Base-by-base conservation (phyloP, 1,140 invertebrate genomes). In the Metaphire vulgaris region DNA sequence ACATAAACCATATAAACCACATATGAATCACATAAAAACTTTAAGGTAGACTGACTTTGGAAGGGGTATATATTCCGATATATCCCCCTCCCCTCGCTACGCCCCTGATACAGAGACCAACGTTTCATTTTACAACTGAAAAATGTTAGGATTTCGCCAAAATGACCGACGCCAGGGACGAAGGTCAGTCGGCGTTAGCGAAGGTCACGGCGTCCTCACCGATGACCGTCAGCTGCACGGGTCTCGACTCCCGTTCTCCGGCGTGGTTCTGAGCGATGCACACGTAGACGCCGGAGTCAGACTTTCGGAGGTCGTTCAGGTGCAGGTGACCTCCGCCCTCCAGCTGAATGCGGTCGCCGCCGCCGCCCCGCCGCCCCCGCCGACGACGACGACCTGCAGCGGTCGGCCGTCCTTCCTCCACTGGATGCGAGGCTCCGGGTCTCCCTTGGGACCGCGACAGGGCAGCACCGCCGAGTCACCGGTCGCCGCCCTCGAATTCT, bases 401-500 rank as follows among this genome's bases (percentile, higher is more conserved):
- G 72, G 0, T 80, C 68, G 14, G 69, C 68, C 12, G 77, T 31
- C 67, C 34, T 75, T 75, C 28, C 64, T 31, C 95, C 95, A 97
- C 79, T 91, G 89, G 28, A 98, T 89, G 28, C 90, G 91, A 2
- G 96, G 96, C 83, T 97, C 94, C 0, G 96, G 96, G 84, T 93
- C 91, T 65, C 96, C 96, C 86, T 91, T 91, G n/a, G 96, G 96
- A 65, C 95, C 91, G 64, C 91, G 90, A 87, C 96, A 99, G 88
- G 96, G 93, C 67, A 99, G 87, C 34, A 94, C 87, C 0, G 94
- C 94, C 41, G 92, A 92, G 83, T 97, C 95, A 30, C 95, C 95
- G 65, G 76, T 76, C 74, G 79, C 74, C 28, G 64, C 77, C 16
- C 74, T 68, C n/a, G 33, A 64, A 64, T 69, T 75, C n/a, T 41